Evolutionary conservation across 2,888 invertebrate species (phyloP), one percentile per base, ranked within the genome.

Genomic region (Lepidocyrtoides sp.): DNA sequence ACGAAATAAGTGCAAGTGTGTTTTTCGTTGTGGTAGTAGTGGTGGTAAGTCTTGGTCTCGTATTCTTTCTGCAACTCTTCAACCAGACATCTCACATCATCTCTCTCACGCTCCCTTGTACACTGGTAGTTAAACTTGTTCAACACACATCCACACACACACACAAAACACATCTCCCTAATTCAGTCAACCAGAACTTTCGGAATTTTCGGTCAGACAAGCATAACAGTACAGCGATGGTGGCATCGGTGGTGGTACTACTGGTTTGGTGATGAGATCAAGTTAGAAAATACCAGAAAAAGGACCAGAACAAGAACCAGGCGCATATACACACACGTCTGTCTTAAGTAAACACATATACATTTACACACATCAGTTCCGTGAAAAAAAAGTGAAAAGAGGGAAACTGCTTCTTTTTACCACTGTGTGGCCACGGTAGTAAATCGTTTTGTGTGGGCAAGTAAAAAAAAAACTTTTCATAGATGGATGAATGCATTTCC

Each of bases 151-250:
- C 36, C 51, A 82, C 66, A 57, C 54, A 79, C 66, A 81, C 81
- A 69, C 77, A 83, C 44, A 29, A 75, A 51, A 85, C 75, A 91
- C 87, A 87, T 91, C 84, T 91, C 77, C 91, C 91, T 87, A 86
- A 91, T 87, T 91, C 91, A 91, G 86, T 91, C 86, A 87, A 87
- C 91, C 91, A 87, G 63, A 91, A 91, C 91, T 86, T 91, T 87
- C 77, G 51, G 91, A 91, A 87, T 87, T 91, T 91, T 91, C 87
- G 87, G 91, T 87, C 91, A 91, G 87, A 82, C 87, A 54, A 87
- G 86, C 91, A 91, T 81, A 85, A 91, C 85, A 75, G 75, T 20
- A 36, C 48, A 66, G 32, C 20, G 12, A 4, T 17, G 63, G 69
- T 48, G 41, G 89, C 48, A 72, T n/a, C 32, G 29, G 23, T 66